A percentile compares a stretch with the other conserved stretches of the same genome.
phyloP scores from a whole-genome alignment of 1,140 invertebrate genomes.

The Berghia stephanieae region DNA sequence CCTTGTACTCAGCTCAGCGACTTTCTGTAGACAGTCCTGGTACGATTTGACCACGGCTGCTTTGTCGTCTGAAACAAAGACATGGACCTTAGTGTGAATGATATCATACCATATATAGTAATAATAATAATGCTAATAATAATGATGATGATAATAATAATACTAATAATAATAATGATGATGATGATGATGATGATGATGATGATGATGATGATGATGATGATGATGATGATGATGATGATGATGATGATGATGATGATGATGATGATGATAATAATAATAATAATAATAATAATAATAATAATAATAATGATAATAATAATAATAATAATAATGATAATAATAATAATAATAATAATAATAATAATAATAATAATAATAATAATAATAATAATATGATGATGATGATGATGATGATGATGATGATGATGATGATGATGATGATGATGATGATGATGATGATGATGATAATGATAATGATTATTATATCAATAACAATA shows the following conservation, averaged over 20 bases:
- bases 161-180: neutral
- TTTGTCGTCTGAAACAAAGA: neutral
- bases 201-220: neutral
- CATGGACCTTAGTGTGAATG: neutral
- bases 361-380: neutral
- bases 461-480: neutral
- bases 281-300: neutral
- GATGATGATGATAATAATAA: neutral
- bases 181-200: neutral
- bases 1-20: conserved; percentile 17
- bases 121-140: neutral
- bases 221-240: neutral
- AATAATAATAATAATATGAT: neutral
- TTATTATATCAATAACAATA: neutral
- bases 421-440: neutral
- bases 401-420: neutral
- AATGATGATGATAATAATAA: neutral
- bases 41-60: neutral
- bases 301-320: neutral
- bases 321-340: neutral
- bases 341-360: neutral
- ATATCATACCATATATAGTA: too few species aligned
- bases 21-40: conserved; percentile 16
- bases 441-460: neutral
- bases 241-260: neutral